Evolutionary conservation across 92 coral and sea anemone species (phyloP).

Genomic region (Zoanthus solanderi): DNA sequence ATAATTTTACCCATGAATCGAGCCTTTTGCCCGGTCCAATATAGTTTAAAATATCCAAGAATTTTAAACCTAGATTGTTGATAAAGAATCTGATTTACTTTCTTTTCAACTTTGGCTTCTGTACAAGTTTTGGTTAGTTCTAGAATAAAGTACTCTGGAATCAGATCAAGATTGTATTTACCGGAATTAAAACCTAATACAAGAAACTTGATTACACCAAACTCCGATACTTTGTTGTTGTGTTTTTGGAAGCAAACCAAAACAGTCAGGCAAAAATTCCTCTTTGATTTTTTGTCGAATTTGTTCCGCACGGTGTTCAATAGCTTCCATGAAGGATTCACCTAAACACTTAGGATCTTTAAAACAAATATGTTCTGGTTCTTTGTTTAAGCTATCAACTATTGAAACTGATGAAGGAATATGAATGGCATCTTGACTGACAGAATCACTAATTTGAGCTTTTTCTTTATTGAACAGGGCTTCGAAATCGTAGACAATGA

Average conservation of each 20-base stretch:
- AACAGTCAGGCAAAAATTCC: neutral
- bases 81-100: slow-evolving; percentile 23
- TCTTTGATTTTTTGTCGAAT: neutral
- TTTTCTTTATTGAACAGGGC: too few species aligned
- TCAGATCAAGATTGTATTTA: slow-evolving; percentile 18
- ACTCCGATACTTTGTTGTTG: neutral
- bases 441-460: too few species aligned
- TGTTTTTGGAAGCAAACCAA: neutral
- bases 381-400: neutral
- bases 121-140: neutral
- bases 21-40: neutral
- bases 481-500: too few species aligned
- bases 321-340: neutral
- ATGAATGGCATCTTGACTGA: too few species aligned
- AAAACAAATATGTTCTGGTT: neutral
- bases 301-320: neutral
- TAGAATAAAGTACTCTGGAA: slow-evolving; percentile 14
- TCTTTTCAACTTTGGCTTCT: neutral
- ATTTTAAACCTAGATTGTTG: neutral
- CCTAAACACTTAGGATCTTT: neutral
- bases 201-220: slow-evolving; percentile 27
- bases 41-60: slow-evolving; percentile 19
- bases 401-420: too few species aligned
- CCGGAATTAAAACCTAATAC: slow-evolving; percentile 30
- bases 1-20: neutral